phyloP scores from a whole-genome alignment of 2,113 vertebrate genomes.

The Macrotis lagotis region DNA sequence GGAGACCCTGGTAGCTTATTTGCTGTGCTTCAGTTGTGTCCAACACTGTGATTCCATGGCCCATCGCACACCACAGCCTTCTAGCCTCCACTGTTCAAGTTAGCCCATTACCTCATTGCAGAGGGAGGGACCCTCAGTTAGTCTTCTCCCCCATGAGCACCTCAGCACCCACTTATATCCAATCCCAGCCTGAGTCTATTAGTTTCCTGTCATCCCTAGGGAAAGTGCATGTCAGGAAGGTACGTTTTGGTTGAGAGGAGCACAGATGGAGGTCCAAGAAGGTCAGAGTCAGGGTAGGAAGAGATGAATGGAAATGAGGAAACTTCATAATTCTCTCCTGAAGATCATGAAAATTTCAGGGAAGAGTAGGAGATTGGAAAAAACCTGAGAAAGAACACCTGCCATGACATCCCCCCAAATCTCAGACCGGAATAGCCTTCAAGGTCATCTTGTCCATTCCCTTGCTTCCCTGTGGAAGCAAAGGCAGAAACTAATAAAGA shows the following conservation, averaged over 20 bases:
- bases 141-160: neutral
- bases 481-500: neutral
- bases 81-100: neutral
- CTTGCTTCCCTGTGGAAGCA: neutral
- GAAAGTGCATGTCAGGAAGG: neutral
- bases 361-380: neutral
- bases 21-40: neutral
- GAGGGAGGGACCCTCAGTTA: neutral
- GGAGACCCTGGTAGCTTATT: fast-evolving
- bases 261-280: neutral
- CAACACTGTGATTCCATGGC: too few species aligned
- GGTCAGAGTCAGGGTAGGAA: neutral
- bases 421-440: neutral
- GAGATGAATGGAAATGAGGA: neutral
- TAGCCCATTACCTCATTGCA: neutral
- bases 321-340: neutral
- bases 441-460: neutral
- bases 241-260: neutral
- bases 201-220: neutral
- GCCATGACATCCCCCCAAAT: neutral
- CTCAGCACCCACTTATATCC: neutral
- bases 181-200: neutral
- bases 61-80: too few species aligned
- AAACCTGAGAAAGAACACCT: neutral
- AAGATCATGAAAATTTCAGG: neutral